Evolutionary conservation across 2,797 vertebrate genomes (phyloP).

Genomic region (Morus bassanus): DNA sequence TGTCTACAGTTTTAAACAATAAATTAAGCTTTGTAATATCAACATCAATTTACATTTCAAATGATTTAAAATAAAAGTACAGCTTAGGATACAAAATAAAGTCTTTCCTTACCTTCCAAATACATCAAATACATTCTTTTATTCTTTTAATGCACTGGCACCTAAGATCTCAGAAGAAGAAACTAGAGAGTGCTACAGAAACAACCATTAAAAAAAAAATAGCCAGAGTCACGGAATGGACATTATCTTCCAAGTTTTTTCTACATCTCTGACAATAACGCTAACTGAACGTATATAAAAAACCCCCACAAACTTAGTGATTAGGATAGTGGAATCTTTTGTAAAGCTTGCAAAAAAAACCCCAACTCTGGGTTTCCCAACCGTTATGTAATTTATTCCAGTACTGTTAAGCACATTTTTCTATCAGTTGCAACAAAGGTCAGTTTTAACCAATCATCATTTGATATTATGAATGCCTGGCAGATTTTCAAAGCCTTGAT

Average conservation of each 20-base stretch:
- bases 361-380: neutral
- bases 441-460: neutral
- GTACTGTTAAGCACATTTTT: neutral
- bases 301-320: neutral
- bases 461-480: neutral
- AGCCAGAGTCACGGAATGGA: neutral
- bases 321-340: neutral
- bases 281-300: neutral
- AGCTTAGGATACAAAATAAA: neutral
- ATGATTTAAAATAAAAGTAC: slow-evolving; percentile 27
- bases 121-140: slow-evolving; percentile 11
- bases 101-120: slow-evolving; percentile 26
- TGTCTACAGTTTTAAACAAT: slow-evolving; percentile 49
- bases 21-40: slow-evolving; percentile 64
- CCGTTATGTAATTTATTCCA: neutral
- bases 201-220: neutral
- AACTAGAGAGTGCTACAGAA: neutral
- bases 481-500: neutral
- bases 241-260: neutral
- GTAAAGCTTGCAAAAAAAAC: neutral
- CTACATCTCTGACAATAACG: neutral
- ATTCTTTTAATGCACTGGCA: slow-evolving; percentile 11
- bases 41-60: slow-evolving; percentile 63
- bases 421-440: neutral
- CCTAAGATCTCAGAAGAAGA: neutral